phyloP scores from a whole-genome alignment of 2,888 invertebrate species.

The Eristalis tenax region DNA sequence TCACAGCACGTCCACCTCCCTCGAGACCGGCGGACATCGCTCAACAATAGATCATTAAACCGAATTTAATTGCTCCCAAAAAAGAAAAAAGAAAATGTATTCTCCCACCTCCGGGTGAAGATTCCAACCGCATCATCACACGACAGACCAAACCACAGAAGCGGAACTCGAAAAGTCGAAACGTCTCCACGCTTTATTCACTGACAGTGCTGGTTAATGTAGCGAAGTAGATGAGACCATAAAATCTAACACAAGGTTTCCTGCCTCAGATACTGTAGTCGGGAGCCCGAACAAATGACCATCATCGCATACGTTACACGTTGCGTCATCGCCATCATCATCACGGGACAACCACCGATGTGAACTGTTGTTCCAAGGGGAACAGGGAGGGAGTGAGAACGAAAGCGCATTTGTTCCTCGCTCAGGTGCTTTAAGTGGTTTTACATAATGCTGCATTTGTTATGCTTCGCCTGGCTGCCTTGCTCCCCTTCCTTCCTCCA shows the following conservation, averaged over 20 bases:
- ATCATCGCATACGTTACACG: conserved; percentile 10
- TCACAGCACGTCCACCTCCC: neutral
- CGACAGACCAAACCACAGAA: neutral
- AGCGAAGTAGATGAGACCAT: conserved; percentile 19
- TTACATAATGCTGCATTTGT: conserved; percentile 61
- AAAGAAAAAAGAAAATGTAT: neutral
- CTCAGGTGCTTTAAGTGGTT: conserved; percentile 58
- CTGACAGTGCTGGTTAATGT: conserved; percentile 9
- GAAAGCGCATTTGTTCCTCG: conserved; percentile 22
- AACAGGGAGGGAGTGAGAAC: neutral
- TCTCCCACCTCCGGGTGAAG: neutral
- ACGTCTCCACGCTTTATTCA: conserved; percentile 2
- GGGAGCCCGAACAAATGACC: conserved; percentile 16
- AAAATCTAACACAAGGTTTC: conserved; percentile 27
- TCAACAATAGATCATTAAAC: conserved; percentile 13
- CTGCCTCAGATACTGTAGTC: conserved; percentile 30
- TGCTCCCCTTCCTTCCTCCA: neutral
- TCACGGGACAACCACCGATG: neutral
- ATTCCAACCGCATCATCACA: conserved; percentile 14
- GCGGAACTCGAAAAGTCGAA: conserved; percentile 17
- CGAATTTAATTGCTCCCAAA: neutral
- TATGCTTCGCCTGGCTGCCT: conserved; percentile 5
- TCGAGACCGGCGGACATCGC: neutral
- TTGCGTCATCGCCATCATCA: conserved; percentile 21
- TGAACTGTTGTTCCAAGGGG: neutral